Evolutionary conservation across 2,888 invertebrate species (phyloP), one percentile per base, ranked within the genome.

Genomic region (Chesias legatella): DNA sequence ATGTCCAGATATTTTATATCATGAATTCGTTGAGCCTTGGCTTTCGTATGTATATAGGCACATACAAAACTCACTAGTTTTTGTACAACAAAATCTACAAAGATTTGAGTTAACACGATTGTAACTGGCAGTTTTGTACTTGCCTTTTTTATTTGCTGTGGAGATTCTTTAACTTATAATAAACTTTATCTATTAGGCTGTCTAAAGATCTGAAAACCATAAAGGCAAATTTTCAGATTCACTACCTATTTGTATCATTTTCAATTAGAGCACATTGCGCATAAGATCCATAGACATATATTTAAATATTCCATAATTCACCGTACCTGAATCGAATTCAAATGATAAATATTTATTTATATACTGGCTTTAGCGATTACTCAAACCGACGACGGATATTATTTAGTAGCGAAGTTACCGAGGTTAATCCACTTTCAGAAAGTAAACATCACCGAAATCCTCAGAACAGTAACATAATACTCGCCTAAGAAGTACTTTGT

Each of bases 341-440:
- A 17, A 30, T 10, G 27, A 5, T 17, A 17, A 17, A n/a, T 29
- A 24, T 17, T 36, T 10, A 29, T 35, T 24, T 24, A 11, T 25
- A n/a, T 10, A 17, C 24, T 8, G 30, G 31, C 30, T 31, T 26
- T 37, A 6, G 10, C 30, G 25, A 32, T 32, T 23, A 32, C 23
- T 23, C 11, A 23, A 8, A 7, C 23, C 42, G 39, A 31, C 39
- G 40, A 41, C 42, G 44, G 51, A 45, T 53, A 51, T 53, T 53
- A 53, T 54, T 51, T 51, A 2, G 3, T 17, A 48, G 43, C 39
- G 21, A 49, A 54, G 47, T 51, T 34, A 45, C 43, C 39, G 51
- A 48, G 51, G 54, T 46, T 54, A 51, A 54, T 49, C 49, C 51
- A 41, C 53, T 49, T 43, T 51, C 43, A 36, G 42, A 38, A 51